Evolutionary conservation across 2,113 vertebrate species (phyloP), one percentile per base, ranked within the genome.

Genomic region (Ictalurus furcatus): DNA sequence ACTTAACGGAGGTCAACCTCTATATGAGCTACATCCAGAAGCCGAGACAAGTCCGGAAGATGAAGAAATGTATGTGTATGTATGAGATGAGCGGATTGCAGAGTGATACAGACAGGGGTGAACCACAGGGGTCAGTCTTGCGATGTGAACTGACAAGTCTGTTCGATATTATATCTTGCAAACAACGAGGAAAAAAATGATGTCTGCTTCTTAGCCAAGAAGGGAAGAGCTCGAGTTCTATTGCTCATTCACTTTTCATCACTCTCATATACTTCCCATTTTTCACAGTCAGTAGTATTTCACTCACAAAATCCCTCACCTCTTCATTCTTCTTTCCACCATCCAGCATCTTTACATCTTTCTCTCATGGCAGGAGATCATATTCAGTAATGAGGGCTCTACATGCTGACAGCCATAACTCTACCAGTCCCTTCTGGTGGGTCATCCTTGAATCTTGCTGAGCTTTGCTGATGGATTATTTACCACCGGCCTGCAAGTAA

Each of bases 401-500:
- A 85, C 71, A 88, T 87, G 85, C 87, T 90, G 91, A 89, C 85
- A 82, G 88, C 59, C 56, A 65, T 88, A 89, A 87, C 74, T 91
- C 90, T 86, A 83, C 82, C 54, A 74, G 67, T 86, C 79, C 58
- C 84, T 30, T 34, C 74, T 73, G 87, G 88, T 83, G 89, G 84
- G 84, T 88, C 90, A 86, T 83, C 85, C 85, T 91, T 89, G 88
- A 71, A 87, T 89, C 85, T 79, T 67, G 79, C 78, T 78, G 88
- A 71, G 83, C 61, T 78, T 54, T 79, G 67, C 90, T 86, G 86
- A 90, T 52, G 71, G 78, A 86, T 87, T 83, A 86, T 84, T 84
- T 82, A 88, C 87, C 63, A 28, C 80, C 87, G 54, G 34, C 52
- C 28, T 65, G n/a, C 34, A 78, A 63, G 65, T 89, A 86, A 85